A percentile compares a stretch with the other conserved stretches of the same genome.
These are phyloP conservation scores for Troilus luridus DNA, from an alignment of 2,888 invertebrate species.

Conservation along the genomic window DNA sequence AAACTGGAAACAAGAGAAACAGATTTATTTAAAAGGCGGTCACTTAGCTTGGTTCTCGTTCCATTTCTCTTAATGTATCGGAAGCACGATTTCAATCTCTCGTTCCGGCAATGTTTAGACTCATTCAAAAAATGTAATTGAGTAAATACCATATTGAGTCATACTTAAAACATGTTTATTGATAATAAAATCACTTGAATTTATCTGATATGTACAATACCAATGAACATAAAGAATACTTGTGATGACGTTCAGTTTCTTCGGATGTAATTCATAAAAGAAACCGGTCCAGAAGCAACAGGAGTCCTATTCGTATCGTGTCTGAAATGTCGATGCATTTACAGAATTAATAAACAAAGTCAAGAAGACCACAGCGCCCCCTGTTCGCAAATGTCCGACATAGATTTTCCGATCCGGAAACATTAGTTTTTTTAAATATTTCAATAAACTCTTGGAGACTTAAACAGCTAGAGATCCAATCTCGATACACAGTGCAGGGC, in stretches of 20 bases:
- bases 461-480: not conserved
- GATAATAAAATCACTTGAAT: not conserved
- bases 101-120: not conserved
- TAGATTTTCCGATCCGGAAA: slow-evolving; percentile 25
- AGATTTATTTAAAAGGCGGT: slow-evolving; percentile 47
- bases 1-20: slow-evolving; percentile 22
- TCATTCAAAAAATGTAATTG: slow-evolving; percentile 51
- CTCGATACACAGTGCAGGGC: not conserved
- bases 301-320: slow-evolving; percentile 34
- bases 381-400: slow-evolving; percentile 15
- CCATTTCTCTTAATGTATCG: slow-evolving; percentile 41
- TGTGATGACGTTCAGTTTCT: not conserved
- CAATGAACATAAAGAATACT: not conserved
- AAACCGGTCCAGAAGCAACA: slow-evolving; percentile 17
- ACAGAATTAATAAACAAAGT: slow-evolving; percentile 23
- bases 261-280: slow-evolving; percentile 47
- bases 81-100: slow-evolving; percentile 28
- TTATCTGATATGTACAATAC: not conserved
- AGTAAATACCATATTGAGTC: slow-evolving; percentile 50
- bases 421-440: slow-evolving; percentile 34
- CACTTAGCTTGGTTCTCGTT: slow-evolving; percentile 21
- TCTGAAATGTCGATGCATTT: slow-evolving; percentile 36
- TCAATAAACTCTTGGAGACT: slow-evolving; percentile 1
- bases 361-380: not conserved
- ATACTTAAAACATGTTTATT: not conserved